A percentile compares a stretch with the other conserved stretches of the same genome.
These are phyloP conservation scores for Macrochelys suwanniensis DNA, from an alignment of 2,797 vertebrate genomes.

Conservation along the genomic window DNA sequence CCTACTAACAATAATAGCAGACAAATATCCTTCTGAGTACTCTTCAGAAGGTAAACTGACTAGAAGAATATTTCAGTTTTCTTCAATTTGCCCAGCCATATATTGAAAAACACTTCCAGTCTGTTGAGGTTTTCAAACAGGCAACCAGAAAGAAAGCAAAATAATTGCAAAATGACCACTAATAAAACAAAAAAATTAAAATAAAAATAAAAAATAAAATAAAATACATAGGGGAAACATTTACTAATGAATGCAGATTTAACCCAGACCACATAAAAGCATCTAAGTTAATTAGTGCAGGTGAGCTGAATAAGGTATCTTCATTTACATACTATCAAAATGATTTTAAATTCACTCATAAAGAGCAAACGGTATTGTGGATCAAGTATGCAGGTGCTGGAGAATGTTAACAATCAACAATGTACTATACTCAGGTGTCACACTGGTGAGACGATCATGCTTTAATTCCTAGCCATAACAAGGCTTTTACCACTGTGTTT, in stretches of 20 bases:
- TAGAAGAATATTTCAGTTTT: background rate
- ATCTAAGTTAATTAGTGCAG: background rate
- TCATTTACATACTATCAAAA: background rate
- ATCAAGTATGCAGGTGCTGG: background rate
- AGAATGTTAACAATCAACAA: background rate
- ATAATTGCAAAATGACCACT: background rate
- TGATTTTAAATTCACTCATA: background rate
- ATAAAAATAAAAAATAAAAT: background rate
- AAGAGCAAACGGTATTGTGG: background rate
- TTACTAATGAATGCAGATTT: background rate
- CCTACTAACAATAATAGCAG: background rate
- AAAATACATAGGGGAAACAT: background rate
- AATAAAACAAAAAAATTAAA: background rate
- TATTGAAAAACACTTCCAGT: background rate
- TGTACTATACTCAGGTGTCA: background rate
- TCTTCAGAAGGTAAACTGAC: background rate
- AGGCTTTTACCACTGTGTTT: background rate
- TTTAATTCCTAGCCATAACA: fast-evolving
- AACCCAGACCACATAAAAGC: fast-evolving
- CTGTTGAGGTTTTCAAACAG: background rate
- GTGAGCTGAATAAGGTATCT: background rate
- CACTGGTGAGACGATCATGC: background rate
- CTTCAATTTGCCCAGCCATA: background rate
- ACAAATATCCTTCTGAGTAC: background rate
- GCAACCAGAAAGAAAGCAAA: background rate